Base-by-base conservation (phyloP, 2,797 vertebrate genomes). In the Pseudocheirus occidentalis region DNA sequence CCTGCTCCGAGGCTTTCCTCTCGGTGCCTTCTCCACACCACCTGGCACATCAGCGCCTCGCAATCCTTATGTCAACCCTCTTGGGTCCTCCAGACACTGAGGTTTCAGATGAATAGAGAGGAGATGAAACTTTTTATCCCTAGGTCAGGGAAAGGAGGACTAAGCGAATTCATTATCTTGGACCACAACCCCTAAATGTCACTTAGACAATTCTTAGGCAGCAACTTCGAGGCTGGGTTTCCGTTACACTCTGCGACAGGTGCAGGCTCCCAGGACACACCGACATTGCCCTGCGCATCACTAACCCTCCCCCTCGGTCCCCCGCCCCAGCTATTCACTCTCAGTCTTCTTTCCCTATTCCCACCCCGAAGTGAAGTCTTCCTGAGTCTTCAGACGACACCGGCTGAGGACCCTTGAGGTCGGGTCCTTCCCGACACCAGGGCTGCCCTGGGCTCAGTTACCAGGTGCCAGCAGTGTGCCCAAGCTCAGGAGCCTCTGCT, bases 371-470 rank as follows among this genome's bases (percentile, higher is more conserved):
- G 55, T 31, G 10, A n/a, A n/a, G n/a, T n/a, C 52, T 54, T 11
- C 53, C 55, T 56, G 2, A 12, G 29, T 50, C 28, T 56, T 40
- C 55, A 28, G 12, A 40, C 13, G 34, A 28, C 21, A 14, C 95
- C 91, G 96, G 97, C 97, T 46, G 97, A 1, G 18, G 73, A 87
- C 9, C 73, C 24, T 28, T 24, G 73, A 95, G 95, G 91, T 31
- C 66, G 97, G 97, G 97, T 96, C 94, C 94, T 92, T 28, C 96
- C 96, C 56, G 96, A 94, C 91, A 93, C 96, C 91, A 94, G 56
- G 13, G 94, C 92, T 90, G 94, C 92, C 96, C 92, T 31, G 59
- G 93, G 92, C 94, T 95, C 55, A 54, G 90, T 87, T 73, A 90
- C 89, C 81, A 0, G 91, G 96, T 52, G 94, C 66, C 93, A 5